Conservation (phyloP, 2,797 vertebrate genomes). For the Pangasius djambal region DNA sequence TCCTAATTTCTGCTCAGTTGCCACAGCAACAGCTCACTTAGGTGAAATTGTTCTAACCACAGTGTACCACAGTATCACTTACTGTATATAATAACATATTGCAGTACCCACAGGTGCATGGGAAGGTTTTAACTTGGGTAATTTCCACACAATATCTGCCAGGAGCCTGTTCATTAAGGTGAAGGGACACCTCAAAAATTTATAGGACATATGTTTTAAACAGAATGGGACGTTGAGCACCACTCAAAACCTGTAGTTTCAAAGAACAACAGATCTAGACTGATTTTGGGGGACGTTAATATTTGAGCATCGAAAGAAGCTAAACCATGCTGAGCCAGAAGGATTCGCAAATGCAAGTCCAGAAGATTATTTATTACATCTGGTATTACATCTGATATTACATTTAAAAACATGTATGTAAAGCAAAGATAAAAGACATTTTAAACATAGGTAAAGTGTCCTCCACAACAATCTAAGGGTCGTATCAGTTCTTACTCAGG, state of each 20-base stretch:
- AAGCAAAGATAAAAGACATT: not conserved
- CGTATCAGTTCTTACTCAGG: not conserved
- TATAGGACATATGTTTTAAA: constrained; percentile 44
- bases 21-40: constrained; percentile 9
- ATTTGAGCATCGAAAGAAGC: not conserved
- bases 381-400: not conserved
- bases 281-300: not conserved
- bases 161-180: constrained; percentile 45
- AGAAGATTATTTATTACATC: not conserved
- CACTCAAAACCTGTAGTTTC: not conserved
- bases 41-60: not conserved
- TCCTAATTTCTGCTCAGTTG: not conserved
- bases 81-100: not conserved
- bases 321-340: not conserved
- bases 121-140: constrained; percentile 14
- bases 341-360: not conserved
- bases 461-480: too few species aligned
- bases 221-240: not conserved
- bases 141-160: not conserved
- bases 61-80: constrained; percentile 14
- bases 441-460: not conserved
- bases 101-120: constrained; percentile 5
- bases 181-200: constrained; percentile 38
- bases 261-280: not conserved
- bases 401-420: not conserved